A percentile compares a stretch with the other conserved stretches of the same genome.
Conservation (phyloP, 1,140 invertebrate species). For the Physella acuta region DNA sequence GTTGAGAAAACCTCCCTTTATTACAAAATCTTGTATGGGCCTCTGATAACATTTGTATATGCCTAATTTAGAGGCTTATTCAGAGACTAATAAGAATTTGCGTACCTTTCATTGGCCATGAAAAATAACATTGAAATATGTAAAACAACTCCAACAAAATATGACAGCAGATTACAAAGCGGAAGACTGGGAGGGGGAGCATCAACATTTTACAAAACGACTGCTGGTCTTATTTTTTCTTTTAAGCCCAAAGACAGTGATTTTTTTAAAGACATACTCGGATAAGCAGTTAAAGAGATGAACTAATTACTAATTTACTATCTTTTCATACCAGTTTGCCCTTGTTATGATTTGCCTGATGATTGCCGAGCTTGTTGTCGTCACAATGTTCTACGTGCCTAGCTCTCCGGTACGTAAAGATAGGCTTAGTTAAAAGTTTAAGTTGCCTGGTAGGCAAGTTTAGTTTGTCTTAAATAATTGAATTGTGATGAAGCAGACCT, state of each 20-base stretch:
- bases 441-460: too few relatives aligned
- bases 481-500: too few relatives aligned
- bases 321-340: slow-evolving; percentile 1
- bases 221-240: neutral
- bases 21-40: neutral
- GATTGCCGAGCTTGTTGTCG: neutral
- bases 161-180: too few relatives aligned
- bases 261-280: neutral
- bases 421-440: too few relatives aligned
- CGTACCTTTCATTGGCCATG: neutral
- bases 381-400: neutral
- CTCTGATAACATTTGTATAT: neutral
- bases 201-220: neutral
- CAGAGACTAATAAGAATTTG: neutral
- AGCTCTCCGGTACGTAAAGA: neutral
- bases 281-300: neutral
- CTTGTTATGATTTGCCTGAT: neutral
- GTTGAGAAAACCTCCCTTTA: neutral
- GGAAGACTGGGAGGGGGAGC: neutral
- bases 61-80: neutral
- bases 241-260: neutral
- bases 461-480: too few relatives aligned
- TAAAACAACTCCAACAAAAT: too few relatives aligned
- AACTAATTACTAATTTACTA: neutral
- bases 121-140: neutral